These are phyloP conservation scores for Atherix ibis DNA, from an alignment of 2,888 invertebrate genomes.

Conservation along the genomic window DNA sequence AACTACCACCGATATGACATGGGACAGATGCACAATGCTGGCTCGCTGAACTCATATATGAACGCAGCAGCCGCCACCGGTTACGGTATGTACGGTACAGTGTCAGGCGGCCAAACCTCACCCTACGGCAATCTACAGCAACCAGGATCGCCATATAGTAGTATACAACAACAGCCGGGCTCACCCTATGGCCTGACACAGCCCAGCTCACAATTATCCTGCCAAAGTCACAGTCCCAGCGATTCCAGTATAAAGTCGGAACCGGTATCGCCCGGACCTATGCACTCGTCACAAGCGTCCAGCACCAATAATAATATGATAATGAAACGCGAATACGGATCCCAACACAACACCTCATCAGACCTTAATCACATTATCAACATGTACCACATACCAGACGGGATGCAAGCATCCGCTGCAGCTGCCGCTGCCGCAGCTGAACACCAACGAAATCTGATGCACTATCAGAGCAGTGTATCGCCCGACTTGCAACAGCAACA, in stretches of 20 bases:
- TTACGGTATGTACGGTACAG: slow-evolving; percentile 59
- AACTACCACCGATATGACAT: slow-evolving; percentile 82
- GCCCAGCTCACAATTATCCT: slow-evolving; percentile 47
- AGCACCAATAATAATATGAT: slow-evolving; percentile 36
- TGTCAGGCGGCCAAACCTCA: slow-evolving; percentile 50
- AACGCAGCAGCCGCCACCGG: slow-evolving; percentile 43
- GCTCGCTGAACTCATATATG: slow-evolving; percentile 51
- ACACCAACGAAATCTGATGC: slow-evolving; percentile 30
- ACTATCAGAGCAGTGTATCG: slow-evolving; percentile 29
- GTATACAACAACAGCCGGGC: slow-evolving; percentile 33
- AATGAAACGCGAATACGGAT: slow-evolving; percentile 56
- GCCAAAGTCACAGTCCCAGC: slow-evolving; percentile 67
- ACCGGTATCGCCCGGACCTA: slow-evolving; percentile 66
- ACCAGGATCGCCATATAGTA: slow-evolving; percentile 48
- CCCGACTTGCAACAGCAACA: slow-evolving; percentile 29
- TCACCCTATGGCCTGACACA: slow-evolving; percentile 45
- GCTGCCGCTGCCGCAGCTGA: slow-evolving; percentile 20
- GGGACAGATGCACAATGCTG: slow-evolving; percentile 62
- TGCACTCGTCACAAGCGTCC: slow-evolving; percentile 22
- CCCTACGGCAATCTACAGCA: slow-evolving; percentile 56
- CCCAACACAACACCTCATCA: slow-evolving; percentile 33
- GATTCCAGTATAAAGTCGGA: slow-evolving; percentile 81
- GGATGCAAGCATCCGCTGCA: slow-evolving; percentile 39
- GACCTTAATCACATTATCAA: slow-evolving; percentile 50
- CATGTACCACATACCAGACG: slow-evolving; percentile 49